A percentile compares a stretch with the other conserved stretches of the same genome.
Conservation (phyloP, 2,888 invertebrate species). For the Andricus curvator region DNA sequence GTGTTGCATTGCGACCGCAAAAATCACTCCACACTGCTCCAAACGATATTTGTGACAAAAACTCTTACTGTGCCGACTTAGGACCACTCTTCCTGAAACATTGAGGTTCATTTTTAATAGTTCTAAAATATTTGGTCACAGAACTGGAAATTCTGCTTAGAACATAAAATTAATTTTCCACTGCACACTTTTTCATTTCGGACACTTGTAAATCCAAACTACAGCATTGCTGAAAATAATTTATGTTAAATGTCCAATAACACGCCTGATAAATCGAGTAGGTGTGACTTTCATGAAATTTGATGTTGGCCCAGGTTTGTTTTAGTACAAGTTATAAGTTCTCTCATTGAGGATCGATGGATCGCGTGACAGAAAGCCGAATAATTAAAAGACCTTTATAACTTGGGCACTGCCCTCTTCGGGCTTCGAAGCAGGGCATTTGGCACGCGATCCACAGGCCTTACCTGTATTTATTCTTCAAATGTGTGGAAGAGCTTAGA, state of each 20-base stretch:
- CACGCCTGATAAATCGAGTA: neutral
- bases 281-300: neutral
- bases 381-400: slow-evolving; percentile 54
- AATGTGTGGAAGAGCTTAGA: slow-evolving; percentile 38
- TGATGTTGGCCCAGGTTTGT: neutral
- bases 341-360: slow-evolving; percentile 53
- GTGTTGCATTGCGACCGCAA: too few relatives aligned
- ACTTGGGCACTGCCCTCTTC: slow-evolving; percentile 36
- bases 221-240: too few relatives aligned
- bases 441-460: slow-evolving; percentile 43
- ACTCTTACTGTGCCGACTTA: too few relatives aligned
- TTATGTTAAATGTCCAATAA: neutral
- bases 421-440: slow-evolving; percentile 38
- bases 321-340: neutral
- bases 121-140: too few relatives aligned
- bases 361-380: slow-evolving; percentile 59
- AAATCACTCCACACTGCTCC: too few relatives aligned
- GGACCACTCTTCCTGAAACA: too few relatives aligned
- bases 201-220: too few relatives aligned
- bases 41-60: too few relatives aligned
- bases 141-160: too few relatives aligned
- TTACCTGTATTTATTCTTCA: slow-evolving; percentile 36
- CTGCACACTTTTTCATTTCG: too few relatives aligned
- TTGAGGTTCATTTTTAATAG: too few relatives aligned
- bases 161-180: too few relatives aligned